Evolutionary conservation across 1,140 invertebrate genomes (phyloP).

Genomic region (Drosophila leontia): DNA sequence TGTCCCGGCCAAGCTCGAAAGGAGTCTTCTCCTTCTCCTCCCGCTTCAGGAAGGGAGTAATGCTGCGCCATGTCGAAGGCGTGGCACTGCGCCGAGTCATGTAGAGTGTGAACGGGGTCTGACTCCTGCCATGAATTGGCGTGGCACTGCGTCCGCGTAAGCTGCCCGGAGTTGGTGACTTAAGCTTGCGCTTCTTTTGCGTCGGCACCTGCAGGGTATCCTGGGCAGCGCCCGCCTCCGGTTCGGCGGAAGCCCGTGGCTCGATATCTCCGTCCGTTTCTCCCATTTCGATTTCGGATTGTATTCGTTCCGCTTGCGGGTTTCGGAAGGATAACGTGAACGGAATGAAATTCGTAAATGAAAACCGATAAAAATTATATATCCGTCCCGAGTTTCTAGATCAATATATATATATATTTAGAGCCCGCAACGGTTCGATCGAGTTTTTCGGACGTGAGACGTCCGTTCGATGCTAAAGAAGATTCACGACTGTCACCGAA

Average conservation of each 20-base stretch:
- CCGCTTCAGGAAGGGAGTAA: conserved; percentile 83
- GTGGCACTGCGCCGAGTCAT: conserved; percentile 81
- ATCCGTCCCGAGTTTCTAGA: conserved; percentile 68
- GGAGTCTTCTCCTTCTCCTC: conserved; percentile 84
- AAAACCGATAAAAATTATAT: conserved; percentile 62
- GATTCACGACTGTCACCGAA: conserved; percentile 78
- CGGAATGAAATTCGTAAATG: conserved; percentile 57
- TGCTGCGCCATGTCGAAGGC: conserved; percentile 83
- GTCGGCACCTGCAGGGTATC: conserved; percentile 76
- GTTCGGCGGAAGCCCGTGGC: conserved; percentile 70
- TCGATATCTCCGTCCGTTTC: conserved; percentile 79
- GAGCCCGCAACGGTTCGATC: conserved; percentile 79
- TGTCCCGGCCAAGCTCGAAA: conserved; percentile 79
- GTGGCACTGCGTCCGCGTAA: conserved; percentile 82
- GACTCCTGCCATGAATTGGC: conserved; percentile 80
- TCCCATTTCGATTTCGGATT: conserved; percentile 64
- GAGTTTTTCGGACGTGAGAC: conserved; percentile 75
- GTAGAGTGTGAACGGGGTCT: conserved; percentile 80
- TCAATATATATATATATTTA: conserved; percentile 40
- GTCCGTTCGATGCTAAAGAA: conserved; percentile 81
- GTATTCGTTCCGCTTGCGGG: conserved; percentile 44
- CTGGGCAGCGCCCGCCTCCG: conserved; percentile 71
- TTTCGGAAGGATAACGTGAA: conserved; percentile 63
- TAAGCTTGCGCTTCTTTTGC: conserved; percentile 78
- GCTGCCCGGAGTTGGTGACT: conserved; percentile 81